phyloP scores from a whole-genome alignment of 1,140 invertebrate genomes.

The Mycetomoellerius zeteki region DNA sequence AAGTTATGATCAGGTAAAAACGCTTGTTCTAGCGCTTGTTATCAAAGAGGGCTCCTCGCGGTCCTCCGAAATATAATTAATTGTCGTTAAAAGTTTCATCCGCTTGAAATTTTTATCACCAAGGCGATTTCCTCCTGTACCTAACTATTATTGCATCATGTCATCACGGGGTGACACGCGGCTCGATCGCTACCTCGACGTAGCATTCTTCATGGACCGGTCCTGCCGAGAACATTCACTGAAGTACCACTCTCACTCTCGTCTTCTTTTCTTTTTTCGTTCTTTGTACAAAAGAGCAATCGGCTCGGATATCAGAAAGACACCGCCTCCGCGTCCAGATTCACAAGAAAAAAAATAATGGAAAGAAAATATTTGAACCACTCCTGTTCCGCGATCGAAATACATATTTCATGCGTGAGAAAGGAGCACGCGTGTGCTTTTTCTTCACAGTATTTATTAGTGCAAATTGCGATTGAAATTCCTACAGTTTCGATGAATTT shows the following conservation, averaged over 20 bases:
- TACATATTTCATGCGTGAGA: neutral
- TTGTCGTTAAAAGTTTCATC: neutral
- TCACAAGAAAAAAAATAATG: neutral
- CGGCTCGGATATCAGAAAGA: slow-evolving; percentile 50
- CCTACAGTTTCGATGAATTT: neutral
- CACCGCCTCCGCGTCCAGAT: neutral
- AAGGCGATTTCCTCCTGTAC: neutral
- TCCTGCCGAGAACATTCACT: slow-evolving; percentile 63
- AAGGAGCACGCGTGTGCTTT: neutral
- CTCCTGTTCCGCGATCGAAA: neutral
- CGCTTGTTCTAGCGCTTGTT: neutral
- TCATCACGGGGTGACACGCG: neutral
- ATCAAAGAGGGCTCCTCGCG: neutral
- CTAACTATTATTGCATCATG: slow-evolving; percentile 43
- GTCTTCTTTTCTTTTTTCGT: neutral
- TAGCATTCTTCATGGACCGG: slow-evolving; percentile 55
- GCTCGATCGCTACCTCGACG: slow-evolving; percentile 34
- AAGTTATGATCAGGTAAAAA: neutral
- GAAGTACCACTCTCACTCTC: slow-evolving; percentile 5
- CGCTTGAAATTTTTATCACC: neutral
- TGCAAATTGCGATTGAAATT: slow-evolving; percentile 6
- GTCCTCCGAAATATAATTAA: neutral
- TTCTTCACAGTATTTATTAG: neutral
- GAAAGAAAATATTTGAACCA: neutral
- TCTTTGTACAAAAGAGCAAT: slow-evolving; percentile 64